phyloP scores from a whole-genome alignment of 2,888 invertebrate genomes.

The Cabera pusaria region DNA sequence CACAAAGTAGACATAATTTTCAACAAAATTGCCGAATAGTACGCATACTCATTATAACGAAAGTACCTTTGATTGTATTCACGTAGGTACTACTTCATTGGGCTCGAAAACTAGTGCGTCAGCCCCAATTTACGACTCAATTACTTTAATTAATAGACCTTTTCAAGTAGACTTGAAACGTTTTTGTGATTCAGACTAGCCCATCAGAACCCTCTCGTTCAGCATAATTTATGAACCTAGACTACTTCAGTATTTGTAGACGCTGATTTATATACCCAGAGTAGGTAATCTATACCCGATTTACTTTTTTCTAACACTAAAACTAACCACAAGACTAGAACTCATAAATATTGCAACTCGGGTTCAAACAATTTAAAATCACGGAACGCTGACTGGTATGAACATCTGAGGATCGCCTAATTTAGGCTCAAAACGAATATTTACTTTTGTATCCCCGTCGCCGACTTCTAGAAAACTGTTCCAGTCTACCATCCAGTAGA shows the following conservation, averaged over 20 bases:
- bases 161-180: conserved; percentile 16
- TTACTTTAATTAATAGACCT: conserved; percentile 29
- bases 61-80: conserved; percentile 11
- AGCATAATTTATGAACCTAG: conserved; percentile 12
- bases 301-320: conserved; percentile 31
- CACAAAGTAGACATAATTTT: too few relatives aligned
- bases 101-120: conserved; percentile 24
- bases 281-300: conserved; percentile 7
- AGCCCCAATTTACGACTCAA: conserved; percentile 26
- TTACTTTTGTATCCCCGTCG: conserved; percentile 88
- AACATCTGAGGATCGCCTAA: conserved; percentile 91
- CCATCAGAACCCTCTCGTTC: conserved; percentile 10
- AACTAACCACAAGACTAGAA: conserved; percentile 54
- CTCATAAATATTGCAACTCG: conserved; percentile 40
- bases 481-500: conserved; percentile 94
- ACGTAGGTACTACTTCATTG: conserved; percentile 20
- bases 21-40: neutral
- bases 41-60: neutral
- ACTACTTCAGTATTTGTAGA: conserved; percentile 21
- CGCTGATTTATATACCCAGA: conserved; percentile 18
- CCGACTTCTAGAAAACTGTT: conserved; percentile 94
- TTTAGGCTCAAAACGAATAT: conserved; percentile 91
- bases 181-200: conserved; percentile 22
- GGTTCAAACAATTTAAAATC: conserved; percentile 40
- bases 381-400: conserved; percentile 88